Evolutionary conservation across 2,113 vertebrate genomes (phyloP).

Genomic region (Telmatochromis sp.): DNA sequence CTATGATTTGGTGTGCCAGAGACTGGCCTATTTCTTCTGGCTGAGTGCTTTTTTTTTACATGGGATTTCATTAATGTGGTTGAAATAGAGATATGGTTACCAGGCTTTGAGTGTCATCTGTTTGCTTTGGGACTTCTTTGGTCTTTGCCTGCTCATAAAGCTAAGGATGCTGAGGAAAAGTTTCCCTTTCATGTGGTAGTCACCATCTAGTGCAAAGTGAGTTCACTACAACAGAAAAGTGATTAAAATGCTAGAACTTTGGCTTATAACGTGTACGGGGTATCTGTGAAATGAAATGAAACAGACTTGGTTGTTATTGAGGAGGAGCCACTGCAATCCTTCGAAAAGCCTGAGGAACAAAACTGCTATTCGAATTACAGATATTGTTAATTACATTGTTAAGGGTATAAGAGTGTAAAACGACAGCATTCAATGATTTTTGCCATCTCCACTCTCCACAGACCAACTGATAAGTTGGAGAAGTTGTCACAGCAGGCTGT

Average conservation of each 20-base stretch:
- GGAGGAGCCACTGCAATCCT: background rate
- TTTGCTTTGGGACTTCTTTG: background rate
- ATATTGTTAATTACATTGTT: background rate
- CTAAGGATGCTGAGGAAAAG: background rate
- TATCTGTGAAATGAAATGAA: background rate
- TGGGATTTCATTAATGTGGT: background rate
- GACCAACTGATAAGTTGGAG: conserved; percentile 60
- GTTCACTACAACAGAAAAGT: background rate
- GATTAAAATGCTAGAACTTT: background rate
- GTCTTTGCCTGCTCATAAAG: background rate
- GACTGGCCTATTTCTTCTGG: background rate
- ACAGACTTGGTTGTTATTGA: background rate
- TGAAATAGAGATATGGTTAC: background rate
- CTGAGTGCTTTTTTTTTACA: background rate
- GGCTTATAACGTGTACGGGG: background rate
- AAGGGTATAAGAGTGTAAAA: background rate
- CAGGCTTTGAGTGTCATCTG: background rate
- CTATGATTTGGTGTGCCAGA: background rate
- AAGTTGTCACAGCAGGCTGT: conserved; percentile 67
- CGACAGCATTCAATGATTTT: background rate
- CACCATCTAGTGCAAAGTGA: background rate
- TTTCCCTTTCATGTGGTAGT: background rate
- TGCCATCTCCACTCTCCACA: conserved; percentile 40
- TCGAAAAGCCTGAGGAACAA: background rate
- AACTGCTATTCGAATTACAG: background rate